Base-by-base conservation (phyloP, 2,888 invertebrate species). In the Microctonus brassicae region DNA sequence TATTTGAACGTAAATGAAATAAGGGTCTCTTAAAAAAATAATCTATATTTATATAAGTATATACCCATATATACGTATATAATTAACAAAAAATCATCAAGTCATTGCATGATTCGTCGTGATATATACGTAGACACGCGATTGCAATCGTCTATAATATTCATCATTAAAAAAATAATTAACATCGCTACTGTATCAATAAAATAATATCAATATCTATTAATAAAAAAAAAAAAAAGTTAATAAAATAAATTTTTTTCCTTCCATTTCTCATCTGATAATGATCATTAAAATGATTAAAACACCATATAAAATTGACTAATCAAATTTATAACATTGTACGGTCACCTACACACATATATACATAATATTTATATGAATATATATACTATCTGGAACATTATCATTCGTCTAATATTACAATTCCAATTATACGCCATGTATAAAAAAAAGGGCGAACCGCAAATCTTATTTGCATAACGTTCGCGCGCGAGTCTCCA, bases 391-490 rank as follows among this genome's bases (percentile, higher is more conserved):
- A n/a, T n/a, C n/a, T n/a, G n/a, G 20, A 53, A 22, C 52, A 55
- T 20, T n/a, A 57, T 7, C 10, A 11, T 36, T 29, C 10, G 22
- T 57, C 11, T 17, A 47, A 66, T 22, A 55, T 66, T 24, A 29
- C 26, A 84, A 85, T 84, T 85, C 83, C 80, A 76, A 82, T 77
- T 73, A 76, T 73, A 74, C 76, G 79, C 82, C 82, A 80, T 80
- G 81, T 82, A 82, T 82, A 61, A 34, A 22, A 39, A 20, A 11
- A 24, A 39, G n/a, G 24, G 26, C 11, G 29, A 83, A 79, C 79
- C 80, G n/a, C n/a, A 79, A 80, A 83, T 81, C 78, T 78, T 82
- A 86, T 86, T 85, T 84, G 83, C 84, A 86, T 86, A 84, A 82
- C 78, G 83, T 80, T 79, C 79, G 80, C 78, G 80, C 78, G 34